These are phyloP conservation scores for Indicator maculatus DNA, from an alignment of 2,113 vertebrate species.

Conservation along the genomic window DNA sequence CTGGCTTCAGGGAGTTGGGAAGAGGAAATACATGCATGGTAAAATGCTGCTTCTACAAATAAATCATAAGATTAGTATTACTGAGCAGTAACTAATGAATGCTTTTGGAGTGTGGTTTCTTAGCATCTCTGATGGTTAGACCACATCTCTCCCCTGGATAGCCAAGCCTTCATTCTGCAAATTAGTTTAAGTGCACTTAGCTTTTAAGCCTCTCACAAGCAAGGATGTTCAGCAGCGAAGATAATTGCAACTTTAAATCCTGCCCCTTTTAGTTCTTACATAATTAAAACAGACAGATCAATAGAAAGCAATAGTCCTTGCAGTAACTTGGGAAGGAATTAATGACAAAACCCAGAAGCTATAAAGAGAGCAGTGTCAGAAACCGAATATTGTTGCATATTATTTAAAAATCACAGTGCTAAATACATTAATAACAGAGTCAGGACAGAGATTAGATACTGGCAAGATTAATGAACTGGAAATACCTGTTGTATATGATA, in stretches of 20 bases:
- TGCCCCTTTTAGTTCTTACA: background rate
- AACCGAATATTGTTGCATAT: background rate
- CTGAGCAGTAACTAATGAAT: background rate
- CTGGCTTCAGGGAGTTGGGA: background rate
- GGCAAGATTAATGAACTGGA: background rate
- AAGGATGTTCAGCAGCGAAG: background rate
- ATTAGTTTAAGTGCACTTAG: background rate
- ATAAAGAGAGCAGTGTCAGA: background rate
- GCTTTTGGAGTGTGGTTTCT: background rate
- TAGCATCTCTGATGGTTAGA: background rate
- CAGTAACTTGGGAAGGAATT: background rate
- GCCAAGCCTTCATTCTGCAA: background rate
- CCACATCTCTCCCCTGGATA: background rate
- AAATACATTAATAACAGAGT: constrained; percentile 13
- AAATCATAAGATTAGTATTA: background rate
- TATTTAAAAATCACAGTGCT: background rate
- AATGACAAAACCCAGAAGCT: background rate
- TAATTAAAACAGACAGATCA: background rate
- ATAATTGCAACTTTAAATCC: background rate
- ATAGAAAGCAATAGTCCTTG: background rate
- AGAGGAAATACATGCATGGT: background rate
- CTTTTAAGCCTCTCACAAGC: background rate
- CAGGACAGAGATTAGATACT: background rate
- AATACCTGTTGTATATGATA: background rate
- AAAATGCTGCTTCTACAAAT: background rate